Evolutionary conservation across 2,797 vertebrate species (phyloP).

Genomic region (Aldrovandia affinis): DNA sequence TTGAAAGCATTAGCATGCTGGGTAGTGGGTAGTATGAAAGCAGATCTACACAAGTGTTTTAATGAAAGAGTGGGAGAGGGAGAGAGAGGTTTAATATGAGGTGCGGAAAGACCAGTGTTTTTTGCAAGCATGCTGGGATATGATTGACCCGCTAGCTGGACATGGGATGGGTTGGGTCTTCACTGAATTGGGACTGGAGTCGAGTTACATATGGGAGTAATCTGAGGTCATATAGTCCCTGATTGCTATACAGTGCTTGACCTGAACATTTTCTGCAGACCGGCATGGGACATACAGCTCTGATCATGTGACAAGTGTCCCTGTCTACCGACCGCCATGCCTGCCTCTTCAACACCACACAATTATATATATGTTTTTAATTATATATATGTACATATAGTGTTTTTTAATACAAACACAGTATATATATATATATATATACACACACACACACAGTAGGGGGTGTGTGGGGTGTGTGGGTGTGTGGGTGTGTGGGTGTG

Average conservation of each 20-base stretch:
- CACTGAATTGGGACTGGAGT: conserved; percentile 3
- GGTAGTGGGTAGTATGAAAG: too few species aligned
- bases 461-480: too few species aligned
- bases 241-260: conserved; percentile 16
- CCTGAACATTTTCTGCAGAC: not conserved
- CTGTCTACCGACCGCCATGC: not conserved
- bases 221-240: conserved; percentile 1
- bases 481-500: too few species aligned
- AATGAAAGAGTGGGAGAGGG: not conserved
- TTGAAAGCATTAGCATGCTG: not conserved
- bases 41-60: not conserved
- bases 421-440: too few species aligned
- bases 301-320: not conserved
- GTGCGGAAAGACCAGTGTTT: not conserved
- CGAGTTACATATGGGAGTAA: conserved; percentile 6
- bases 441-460: too few species aligned
- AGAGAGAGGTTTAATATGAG: not conserved
- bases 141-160: not conserved
- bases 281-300: not conserved
- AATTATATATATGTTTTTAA: too few species aligned
- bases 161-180: not conserved
- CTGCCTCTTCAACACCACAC: too few species aligned
- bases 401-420: too few species aligned
- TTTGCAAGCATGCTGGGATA: conserved; percentile 13
- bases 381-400: too few species aligned